Evolutionary conservation across 2,888 invertebrate genomes (phyloP).

Genomic region (Cephus sareptanus): DNA sequence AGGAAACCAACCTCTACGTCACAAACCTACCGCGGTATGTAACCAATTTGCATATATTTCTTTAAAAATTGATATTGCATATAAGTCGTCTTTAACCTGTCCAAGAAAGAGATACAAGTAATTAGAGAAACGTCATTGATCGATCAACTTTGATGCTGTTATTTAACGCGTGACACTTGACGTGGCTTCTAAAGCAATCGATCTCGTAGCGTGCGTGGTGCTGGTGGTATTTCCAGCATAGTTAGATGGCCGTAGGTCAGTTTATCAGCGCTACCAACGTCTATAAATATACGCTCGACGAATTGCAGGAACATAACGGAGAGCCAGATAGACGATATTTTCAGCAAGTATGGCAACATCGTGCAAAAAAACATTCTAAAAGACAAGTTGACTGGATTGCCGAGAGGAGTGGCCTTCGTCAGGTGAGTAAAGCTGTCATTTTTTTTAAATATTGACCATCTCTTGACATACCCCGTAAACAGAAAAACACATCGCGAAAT

Average conservation of each 20-base stretch:
- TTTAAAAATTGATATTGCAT: too few relatives aligned
- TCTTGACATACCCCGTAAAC: too few relatives aligned
- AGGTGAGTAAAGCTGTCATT: conserved; percentile 70
- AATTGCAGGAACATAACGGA: conserved; percentile 77
- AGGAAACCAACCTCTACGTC: conserved; percentile 94
- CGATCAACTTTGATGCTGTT: too few relatives aligned
- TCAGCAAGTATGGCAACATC: conserved; percentile 89
- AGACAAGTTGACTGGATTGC: conserved; percentile 88
- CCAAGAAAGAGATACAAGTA: too few relatives aligned
- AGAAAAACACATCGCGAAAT: background rate
- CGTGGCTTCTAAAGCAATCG: too few relatives aligned
- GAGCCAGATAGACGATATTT: conserved; percentile 84
- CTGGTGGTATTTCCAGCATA: too few relatives aligned
- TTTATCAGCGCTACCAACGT: too few relatives aligned
- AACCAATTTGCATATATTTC: background rate
- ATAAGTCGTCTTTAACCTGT: too few relatives aligned
- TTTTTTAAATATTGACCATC: background rate
- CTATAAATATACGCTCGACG: background rate
- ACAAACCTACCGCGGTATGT: conserved; percentile 85
- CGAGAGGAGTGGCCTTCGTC: conserved; percentile 92
- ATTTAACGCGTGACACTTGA: too few relatives aligned
- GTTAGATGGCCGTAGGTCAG: too few relatives aligned
- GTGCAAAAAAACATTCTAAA: conserved; percentile 92
- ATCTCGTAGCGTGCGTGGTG: too few relatives aligned
- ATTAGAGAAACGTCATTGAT: too few relatives aligned